Evolutionary conservation across 2,113 vertebrate species (phyloP).

Genomic region (Hylia prasina): DNA sequence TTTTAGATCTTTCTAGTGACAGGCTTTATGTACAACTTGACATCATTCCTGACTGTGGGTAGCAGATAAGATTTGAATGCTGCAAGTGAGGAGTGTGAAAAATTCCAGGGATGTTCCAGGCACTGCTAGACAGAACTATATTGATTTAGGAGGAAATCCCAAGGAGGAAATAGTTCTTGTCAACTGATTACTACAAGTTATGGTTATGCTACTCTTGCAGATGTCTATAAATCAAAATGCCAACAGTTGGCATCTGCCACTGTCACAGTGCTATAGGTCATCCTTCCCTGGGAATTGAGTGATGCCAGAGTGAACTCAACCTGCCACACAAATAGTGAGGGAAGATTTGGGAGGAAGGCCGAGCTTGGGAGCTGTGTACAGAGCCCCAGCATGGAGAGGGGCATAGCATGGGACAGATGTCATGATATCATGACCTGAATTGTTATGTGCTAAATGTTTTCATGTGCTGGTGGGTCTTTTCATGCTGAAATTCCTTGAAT

Average conservation of each 20-base stretch:
- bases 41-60: not conserved
- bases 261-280: constrained; percentile 10
- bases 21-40: not conserved
- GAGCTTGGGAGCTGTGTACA: not conserved
- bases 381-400: not conserved
- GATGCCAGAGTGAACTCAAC: not conserved
- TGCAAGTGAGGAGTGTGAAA: not conserved
- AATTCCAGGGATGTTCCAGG: constrained; percentile 6
- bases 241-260: constrained; percentile 29
- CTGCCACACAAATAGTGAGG: not conserved
- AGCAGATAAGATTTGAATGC: not conserved
- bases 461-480: not conserved
- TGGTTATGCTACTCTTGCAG: constrained; percentile 20
- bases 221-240: constrained; percentile 8
- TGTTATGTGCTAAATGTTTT: not conserved
- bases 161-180: constrained; percentile 54
- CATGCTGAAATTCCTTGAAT: not conserved
- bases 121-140: not conserved
- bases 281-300: not conserved
- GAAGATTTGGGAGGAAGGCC: not conserved
- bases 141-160: constrained; percentile 58
- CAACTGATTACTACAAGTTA: constrained; percentile 37
- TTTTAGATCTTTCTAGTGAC: not conserved
- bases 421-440: not conserved
- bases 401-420: not conserved